Evolutionary conservation across 2,797 vertebrate species (phyloP).

Genomic region (Allochrocebus solatus): DNA sequence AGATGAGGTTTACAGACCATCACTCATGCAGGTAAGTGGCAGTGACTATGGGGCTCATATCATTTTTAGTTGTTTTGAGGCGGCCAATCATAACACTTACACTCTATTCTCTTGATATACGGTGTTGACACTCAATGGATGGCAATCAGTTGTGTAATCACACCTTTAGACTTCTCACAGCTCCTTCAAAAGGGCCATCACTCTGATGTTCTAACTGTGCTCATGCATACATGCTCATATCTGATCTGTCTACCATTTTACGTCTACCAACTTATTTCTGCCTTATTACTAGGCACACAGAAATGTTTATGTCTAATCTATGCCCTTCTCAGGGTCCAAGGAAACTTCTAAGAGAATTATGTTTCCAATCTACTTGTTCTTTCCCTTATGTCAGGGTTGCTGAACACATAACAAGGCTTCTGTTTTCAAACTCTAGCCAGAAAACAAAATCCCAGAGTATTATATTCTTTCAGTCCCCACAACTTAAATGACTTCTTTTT

Average conservation of each 20-base stretch:
- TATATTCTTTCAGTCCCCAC: neutral
- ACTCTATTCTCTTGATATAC: neutral
- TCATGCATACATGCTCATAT: neutral
- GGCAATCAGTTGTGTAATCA: neutral
- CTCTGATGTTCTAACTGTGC: neutral
- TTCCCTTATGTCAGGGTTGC: neutral
- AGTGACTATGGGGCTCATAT: neutral
- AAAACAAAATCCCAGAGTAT: neutral
- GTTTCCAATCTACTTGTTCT: neutral
- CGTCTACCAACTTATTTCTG: neutral
- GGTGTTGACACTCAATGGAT: neutral
- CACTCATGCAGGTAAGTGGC: accelerated
- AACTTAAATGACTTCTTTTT: neutral
- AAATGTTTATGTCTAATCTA: neutral
- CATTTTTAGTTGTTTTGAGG: neutral
- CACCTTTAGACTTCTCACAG: neutral
- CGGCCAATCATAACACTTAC: neutral
- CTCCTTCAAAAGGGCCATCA: neutral
- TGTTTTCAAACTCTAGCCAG: neutral
- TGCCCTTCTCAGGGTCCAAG: no score
- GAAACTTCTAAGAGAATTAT: neutral
- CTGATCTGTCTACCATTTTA: neutral
- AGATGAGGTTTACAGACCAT: neutral
- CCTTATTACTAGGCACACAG: neutral
- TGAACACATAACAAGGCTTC: neutral